phyloP scores from a whole-genome alignment of 2,888 invertebrate species.

The Hypomecis atomaria region DNA sequence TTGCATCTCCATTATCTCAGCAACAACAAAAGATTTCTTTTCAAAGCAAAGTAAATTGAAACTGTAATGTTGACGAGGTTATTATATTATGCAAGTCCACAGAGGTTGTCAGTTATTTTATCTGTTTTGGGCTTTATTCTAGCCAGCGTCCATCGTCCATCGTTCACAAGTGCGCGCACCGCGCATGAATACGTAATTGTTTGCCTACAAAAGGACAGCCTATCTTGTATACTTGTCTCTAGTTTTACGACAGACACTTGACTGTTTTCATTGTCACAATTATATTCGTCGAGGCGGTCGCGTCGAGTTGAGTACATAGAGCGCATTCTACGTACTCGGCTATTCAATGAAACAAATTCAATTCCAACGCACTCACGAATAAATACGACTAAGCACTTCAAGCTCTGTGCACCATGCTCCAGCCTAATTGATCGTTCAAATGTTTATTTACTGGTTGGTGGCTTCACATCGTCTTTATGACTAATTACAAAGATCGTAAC shows the following conservation, averaged over 20 bases:
- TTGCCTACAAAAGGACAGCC: conserved; percentile 72
- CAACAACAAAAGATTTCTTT: too few relatives aligned
- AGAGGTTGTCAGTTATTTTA: conserved; percentile 37
- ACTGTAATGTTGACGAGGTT: conserved; percentile 16
- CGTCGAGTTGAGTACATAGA: conserved; percentile 37
- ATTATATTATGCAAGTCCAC: conserved; percentile 2
- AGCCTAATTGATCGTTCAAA: conserved; percentile 40
- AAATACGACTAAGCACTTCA: conserved; percentile 52
- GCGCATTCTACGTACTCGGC: conserved; percentile 53
- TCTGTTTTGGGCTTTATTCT: conserved; percentile 36
- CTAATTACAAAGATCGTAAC: too few relatives aligned
- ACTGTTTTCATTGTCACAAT: conserved; percentile 76
- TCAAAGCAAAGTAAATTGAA: too few relatives aligned
- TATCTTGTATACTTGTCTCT: conserved; percentile 70
- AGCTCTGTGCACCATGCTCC: conserved; percentile 24
- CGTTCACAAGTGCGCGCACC: conserved; percentile 59
- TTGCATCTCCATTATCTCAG: not conserved
- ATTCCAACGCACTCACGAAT: conserved; percentile 48
- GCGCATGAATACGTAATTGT: conserved; percentile 73
- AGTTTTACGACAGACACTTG: conserved; percentile 79
- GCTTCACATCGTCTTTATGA: too few relatives aligned
- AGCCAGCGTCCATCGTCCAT: conserved; percentile 54
- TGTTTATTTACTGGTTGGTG: not conserved
- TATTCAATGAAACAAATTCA: conserved; percentile 61
- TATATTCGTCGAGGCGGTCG: conserved; percentile 60